Base-by-base conservation (phyloP, 2,888 invertebrate genomes). In the Macrosiphum euphorbiae region DNA sequence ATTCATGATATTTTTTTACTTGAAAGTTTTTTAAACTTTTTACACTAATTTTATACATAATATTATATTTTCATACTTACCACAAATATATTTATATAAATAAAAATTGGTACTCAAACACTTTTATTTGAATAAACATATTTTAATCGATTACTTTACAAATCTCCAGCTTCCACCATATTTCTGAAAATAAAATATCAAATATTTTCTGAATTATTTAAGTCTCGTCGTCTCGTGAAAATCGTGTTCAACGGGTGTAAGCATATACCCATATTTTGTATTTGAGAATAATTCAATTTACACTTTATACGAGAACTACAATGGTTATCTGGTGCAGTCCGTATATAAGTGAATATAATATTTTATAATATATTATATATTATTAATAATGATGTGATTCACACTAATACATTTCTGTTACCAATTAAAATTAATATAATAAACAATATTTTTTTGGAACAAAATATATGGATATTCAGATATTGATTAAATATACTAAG, bases 221-320 rank as follows among this genome's bases (percentile, higher is more conserved):
- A 86, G 28, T 86, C 44, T 28, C 47, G 67, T 67, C 67, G 16
- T 35, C 16, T 67, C 7, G 28, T 26, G 1, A 11, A 47, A 44
- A 86, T 3, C 47, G 28, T 86, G 85, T 86, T 86, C 85, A 86
- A 86, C 85, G 85, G 85, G 44, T 44, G 85, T 86, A 47, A 86
- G 35, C 16, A 35, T 67, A 67, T 67, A 67, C n/a, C n/a, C n/a
- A 67, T 67, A 67, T 67, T 20, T 47, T 44, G 47, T 47, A 86
- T 47, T 44, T 13, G 4, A 47, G 1, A 28, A 13, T 28, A 86
- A 86, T 86, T 86, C 47, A 86, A 86, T 86, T 86, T 86, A 47
- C 41, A 47, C 13, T 86, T 47, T 28, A 41, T 47, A 28, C 20
- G 47, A 67, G 16, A 67, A 67, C 67, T 35, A 67, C 35, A 67